Conservation (phyloP, 2,888 invertebrate genomes). For the Heterodera filipjevi region DNA sequence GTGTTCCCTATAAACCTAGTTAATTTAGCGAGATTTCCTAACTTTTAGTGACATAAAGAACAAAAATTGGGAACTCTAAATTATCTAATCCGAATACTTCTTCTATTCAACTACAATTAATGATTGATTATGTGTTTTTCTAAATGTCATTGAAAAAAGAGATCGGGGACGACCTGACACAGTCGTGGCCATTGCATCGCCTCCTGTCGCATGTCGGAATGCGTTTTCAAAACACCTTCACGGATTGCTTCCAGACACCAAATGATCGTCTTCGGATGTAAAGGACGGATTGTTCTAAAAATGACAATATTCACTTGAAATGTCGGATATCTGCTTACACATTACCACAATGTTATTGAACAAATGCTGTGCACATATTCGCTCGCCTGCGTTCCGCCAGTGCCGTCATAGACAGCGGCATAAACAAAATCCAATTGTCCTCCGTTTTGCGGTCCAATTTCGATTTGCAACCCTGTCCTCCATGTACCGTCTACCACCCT, state of each 20-base stretch:
- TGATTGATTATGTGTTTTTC: too few relatives aligned
- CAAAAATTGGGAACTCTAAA: too few relatives aligned
- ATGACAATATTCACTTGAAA: not conserved
- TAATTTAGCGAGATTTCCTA: too few relatives aligned
- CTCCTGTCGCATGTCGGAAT: slow-evolving; percentile 96
- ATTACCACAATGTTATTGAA: slow-evolving; percentile 82
- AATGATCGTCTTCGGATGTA: slow-evolving; percentile 91
- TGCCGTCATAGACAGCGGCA: slow-evolving; percentile 96
- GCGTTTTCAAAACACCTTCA: slow-evolving; percentile 92
- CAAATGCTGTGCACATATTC: slow-evolving; percentile 84
- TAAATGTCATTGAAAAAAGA: not conserved
- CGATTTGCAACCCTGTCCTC: slow-evolving; percentile 96
- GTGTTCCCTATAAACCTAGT: too few relatives aligned
- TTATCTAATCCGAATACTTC: too few relatives aligned
- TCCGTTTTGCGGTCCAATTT: slow-evolving; percentile 79
- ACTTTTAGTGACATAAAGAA: too few relatives aligned
- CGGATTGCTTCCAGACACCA: slow-evolving; percentile 88
- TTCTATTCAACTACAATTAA: too few relatives aligned
- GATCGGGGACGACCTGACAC: slow-evolving; percentile 79
- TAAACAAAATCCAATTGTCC: slow-evolving; percentile 85
- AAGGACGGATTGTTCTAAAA: slow-evolving; percentile 71
- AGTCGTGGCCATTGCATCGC: slow-evolving; percentile 89
- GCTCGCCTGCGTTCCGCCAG: slow-evolving; percentile 91
- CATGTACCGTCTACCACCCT: slow-evolving; percentile 98
- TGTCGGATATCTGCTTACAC: too few relatives aligned